Evolutionary conservation across 2,113 vertebrate genomes (phyloP).

Genomic region (Thryonomys swinderianus): DNA sequence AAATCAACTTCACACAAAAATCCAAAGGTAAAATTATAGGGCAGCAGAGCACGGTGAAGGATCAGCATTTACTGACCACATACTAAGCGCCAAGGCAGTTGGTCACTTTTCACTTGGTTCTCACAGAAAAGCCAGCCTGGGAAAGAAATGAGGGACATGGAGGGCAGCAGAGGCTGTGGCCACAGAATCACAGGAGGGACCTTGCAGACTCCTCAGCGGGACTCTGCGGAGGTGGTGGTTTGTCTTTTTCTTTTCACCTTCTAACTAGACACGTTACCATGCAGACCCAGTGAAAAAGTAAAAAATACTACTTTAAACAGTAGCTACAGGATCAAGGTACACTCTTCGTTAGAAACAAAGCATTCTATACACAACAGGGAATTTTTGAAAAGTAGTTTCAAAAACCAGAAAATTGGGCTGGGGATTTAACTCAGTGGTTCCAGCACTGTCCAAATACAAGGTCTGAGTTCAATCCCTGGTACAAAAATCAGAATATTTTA

Average conservation of each 20-base stretch:
- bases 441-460: too few relatives aligned
- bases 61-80: neutral
- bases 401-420: neutral
- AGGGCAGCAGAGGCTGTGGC: neutral
- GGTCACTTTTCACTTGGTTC: neutral
- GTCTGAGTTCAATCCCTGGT: too few relatives aligned
- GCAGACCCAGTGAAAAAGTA: neutral
- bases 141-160: neutral
- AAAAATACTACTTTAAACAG: neutral
- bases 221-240: neutral
- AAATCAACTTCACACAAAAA: slow-evolving; percentile 27
- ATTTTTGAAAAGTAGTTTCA: neutral
- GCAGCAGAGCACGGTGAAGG: neutral
- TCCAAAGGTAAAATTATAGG: neutral
- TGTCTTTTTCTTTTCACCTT: neutral
- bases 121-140: neutral
- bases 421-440: too few relatives aligned
- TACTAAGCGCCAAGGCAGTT: neutral
- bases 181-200: neutral
- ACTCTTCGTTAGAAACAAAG: neutral
- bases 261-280: neutral
- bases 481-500: neutral
- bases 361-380: neutral
- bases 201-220: neutral
- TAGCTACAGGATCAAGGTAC: neutral